Base-by-base conservation (phyloP, 2,888 invertebrate genomes). In the Apeira syringaria region DNA sequence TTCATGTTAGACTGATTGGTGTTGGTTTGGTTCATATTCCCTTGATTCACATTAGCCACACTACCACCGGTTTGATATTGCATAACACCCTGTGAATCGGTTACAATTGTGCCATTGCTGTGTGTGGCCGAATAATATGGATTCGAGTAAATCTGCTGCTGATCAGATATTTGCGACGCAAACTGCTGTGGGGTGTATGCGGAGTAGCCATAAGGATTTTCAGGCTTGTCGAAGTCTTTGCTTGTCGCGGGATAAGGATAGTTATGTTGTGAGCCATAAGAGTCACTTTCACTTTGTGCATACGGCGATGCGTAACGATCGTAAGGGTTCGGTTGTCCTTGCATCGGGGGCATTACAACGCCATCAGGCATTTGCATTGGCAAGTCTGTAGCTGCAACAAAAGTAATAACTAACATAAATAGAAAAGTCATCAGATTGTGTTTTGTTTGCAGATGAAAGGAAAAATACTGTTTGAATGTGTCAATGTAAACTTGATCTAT, bases 321-420 rank as follows among this genome's bases (percentile, higher is more conserved):
- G 59, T 83, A 84, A 0, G 73, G 70, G 39, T 73, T 77, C 8
- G 56, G 56, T 15, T 72, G 50, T 33, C 60, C 61, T 54, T 75
- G 74, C 52, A 71, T 58, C 0, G 73, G 72, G 0, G 73, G 74
- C 64, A 77, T 64, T 6, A 74, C 69, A 3, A 79, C 79, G 7
- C 88, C 89, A 31, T 89, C 88, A 1, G 83, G 79, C n/a, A 83
- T 49, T 46, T 78, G 77, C 68, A 78, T 74, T 64, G 79, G 78
- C 26, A 74, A 34, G 34, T 88, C 87, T 17, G 83, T 74, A 5
- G 88, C 84, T 87, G 80, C 6, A 80, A 81, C 51, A 66, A 53
- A 27, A 9, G n/a, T n/a, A n/a, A n/a, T n/a, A n/a, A n/a, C n/a
- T n/a, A n/a, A n/a, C n/a, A n/a, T n/a, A n/a, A n/a, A n/a, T n/a